Evolutionary conservation across 1,140 invertebrate species (phyloP).

Genomic region (Drosophila mojavensis): DNA sequence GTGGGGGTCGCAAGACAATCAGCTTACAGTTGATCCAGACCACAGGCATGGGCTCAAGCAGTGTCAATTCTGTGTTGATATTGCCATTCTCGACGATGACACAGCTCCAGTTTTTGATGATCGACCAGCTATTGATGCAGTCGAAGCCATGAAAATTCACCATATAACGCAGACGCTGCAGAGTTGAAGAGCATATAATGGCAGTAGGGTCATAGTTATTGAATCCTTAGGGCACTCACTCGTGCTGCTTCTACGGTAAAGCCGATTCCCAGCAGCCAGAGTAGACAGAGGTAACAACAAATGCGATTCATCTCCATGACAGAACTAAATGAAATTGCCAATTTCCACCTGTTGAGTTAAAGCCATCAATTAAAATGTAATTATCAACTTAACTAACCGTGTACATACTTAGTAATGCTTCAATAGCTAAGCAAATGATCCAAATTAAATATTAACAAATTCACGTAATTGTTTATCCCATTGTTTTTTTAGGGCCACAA

Average conservation of each 20-base stretch:
- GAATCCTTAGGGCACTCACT: conserved; percentile 1
- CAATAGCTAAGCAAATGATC: not conserved
- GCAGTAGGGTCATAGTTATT: too few relatives aligned
- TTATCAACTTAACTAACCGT: not conserved
- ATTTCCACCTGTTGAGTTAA: not conserved
- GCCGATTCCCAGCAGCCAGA: not conserved
- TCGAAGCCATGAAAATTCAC: conserved; percentile 6
- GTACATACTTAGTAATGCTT: not conserved
- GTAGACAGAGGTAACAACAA: not conserved
- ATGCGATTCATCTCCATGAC: not conserved
- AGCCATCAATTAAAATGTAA: not conserved
- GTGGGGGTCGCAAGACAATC: conserved; percentile 2
- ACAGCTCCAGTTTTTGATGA: not conserved
- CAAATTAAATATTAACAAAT: not conserved
- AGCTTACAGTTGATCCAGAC: conserved; percentile 6
- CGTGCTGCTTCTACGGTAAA: not conserved
- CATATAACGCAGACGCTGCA: conserved; percentile 2
- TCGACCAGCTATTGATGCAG: not conserved
- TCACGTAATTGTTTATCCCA: not conserved
- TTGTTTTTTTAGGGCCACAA: not conserved
- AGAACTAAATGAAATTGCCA: not conserved
- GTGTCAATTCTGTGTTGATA: not conserved
- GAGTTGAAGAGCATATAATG: too few relatives aligned
- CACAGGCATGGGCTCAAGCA: not conserved
- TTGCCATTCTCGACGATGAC: not conserved